Evolutionary conservation across 2,797 vertebrate genomes (phyloP), one percentile per base, ranked within the genome.

Genomic region (Ptychadena robeensis): DNA sequence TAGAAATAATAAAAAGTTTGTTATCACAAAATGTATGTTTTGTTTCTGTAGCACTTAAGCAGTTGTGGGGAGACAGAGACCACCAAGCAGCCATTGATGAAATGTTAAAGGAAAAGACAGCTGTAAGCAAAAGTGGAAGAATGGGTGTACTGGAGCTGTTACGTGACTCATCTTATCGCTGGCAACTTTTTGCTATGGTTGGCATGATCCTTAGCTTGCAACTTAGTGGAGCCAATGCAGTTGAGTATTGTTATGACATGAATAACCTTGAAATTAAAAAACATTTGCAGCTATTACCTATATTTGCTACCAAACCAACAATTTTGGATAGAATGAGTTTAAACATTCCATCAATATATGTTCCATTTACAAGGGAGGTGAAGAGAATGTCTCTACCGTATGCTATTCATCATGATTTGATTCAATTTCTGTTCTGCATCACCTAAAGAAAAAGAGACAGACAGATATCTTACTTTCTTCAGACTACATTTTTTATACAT

Each of bases 201-300:
- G 78, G 96, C 79, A 89, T 96, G 88, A 95, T 95, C 93, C 95
- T 96, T 0, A 94, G 95, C 88, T 94, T 96, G 95, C 96, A 97
- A 90, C 95, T 98, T 83, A 97, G 96, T 0, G 95, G 96, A 3
- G 96, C 96, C 0, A 95, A 96, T 87, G 94, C 94, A 53, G 95
- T 96, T 94, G 90, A 85, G 94, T 25, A 32, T 93, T 37, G 53
- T 59, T 37, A 34, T 57, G 6, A 53, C 22, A 18, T 10, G 1
- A 40, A 14, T 40, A 2, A 53, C 18, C 18, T 53, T 5, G 18
- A 6, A 7, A 53, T 53, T 53, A 53, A 22, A 53, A 53, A 6
- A 22, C 22, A 48, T 53, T n/a, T n/a, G 37, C 22, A 22, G 8
- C 18, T 48, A 18, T 18, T 22, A 53, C 15, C 18, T 4, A n/a